Percentiles rank a stretch among this genome's conserved stretches.
Conservation (phyloP, 2,797 vertebrate genomes). For the Discoglossus pictus region DNA sequence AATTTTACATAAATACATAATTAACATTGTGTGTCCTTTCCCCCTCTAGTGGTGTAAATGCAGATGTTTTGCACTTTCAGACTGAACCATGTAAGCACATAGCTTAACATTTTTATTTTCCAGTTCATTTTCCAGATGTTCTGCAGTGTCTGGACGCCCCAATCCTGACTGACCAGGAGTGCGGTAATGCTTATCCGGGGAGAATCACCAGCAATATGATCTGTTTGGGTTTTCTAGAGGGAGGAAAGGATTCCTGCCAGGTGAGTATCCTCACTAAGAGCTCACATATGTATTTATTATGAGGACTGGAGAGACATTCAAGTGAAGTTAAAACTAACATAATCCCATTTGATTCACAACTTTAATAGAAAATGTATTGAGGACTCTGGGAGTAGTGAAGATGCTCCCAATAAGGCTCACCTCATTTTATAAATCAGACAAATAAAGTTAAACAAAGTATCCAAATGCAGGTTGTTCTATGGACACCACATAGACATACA, state of each 20-base stretch:
- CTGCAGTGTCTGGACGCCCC: constrained; percentile 25
- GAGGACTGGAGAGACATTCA: too few species aligned
- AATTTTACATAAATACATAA: too few species aligned
- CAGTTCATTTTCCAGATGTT: constrained; percentile 1
- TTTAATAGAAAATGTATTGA: too few species aligned
- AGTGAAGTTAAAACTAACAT: too few species aligned
- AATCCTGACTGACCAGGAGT: constrained; percentile 2
- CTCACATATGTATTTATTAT: too few species aligned
- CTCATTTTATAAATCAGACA: too few species aligned
- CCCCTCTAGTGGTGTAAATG: not conserved
- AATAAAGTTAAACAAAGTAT: too few species aligned
- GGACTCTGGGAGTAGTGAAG: too few species aligned
- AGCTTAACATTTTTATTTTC: not conserved
- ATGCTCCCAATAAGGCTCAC: too few species aligned
- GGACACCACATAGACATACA: too few species aligned
- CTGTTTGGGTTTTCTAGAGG: constrained; percentile 32
- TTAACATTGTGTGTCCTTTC: not conserved
- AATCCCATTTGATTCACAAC: too few species aligned
- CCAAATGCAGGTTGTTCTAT: too few species aligned
- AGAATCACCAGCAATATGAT: constrained; percentile 36
- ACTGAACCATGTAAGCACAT: not conserved
- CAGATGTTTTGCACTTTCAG: not conserved
- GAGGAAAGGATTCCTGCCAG: constrained; percentile 47
- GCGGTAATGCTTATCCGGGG: not conserved
- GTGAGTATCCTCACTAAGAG: not conserved